phyloP scores from a whole-genome alignment of 1,140 invertebrate genomes.

The Drosophila burlai region DNA sequence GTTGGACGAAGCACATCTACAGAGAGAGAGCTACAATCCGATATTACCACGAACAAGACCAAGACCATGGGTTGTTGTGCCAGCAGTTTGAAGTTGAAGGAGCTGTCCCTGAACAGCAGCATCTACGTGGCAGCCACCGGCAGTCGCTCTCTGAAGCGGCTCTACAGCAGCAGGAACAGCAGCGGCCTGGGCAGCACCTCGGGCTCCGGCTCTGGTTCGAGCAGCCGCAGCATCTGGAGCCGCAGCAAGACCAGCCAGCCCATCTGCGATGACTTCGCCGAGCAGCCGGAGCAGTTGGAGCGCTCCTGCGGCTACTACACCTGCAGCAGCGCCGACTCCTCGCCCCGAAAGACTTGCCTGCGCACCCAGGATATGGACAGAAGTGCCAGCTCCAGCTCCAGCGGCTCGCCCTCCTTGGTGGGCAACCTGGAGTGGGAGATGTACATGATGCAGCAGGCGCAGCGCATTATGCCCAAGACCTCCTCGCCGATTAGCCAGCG shows the following conservation, averaged over 20 bases:
- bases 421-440: conserved; percentile 81
- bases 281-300: conserved; percentile 56
- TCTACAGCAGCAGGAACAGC: conserved; percentile 42
- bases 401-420: neutral
- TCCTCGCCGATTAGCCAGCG: conserved; percentile 68
- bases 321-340: conserved; percentile 67
- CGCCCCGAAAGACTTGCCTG: conserved; percentile 32
- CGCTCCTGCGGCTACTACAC: conserved; percentile 64
- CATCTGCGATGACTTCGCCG: conserved; percentile 72
- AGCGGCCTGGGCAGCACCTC: conserved; percentile 41
- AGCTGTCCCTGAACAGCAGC: conserved; percentile 40
- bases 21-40: neutral
- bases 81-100: conserved; percentile 56
- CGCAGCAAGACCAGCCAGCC: conserved; percentile 42
- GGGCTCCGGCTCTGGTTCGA: conserved; percentile 11
- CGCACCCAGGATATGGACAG: conserved; percentile 65
- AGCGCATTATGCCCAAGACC: conserved; percentile 77
- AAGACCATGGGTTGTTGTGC: conserved; percentile 64
- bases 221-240: conserved; percentile 50
- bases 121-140: conserved; percentile 25
- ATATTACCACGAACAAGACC: neutral
- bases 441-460: conserved; percentile 75
- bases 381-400: neutral
- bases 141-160: conserved; percentile 40
- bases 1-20: conserved; percentile 7